Percentiles rank a stretch among this genome's conserved stretches.
These are phyloP conservation scores for Microchirus variegatus DNA, from an alignment of 2,797 vertebrate genomes.

Conservation along the genomic window DNA sequence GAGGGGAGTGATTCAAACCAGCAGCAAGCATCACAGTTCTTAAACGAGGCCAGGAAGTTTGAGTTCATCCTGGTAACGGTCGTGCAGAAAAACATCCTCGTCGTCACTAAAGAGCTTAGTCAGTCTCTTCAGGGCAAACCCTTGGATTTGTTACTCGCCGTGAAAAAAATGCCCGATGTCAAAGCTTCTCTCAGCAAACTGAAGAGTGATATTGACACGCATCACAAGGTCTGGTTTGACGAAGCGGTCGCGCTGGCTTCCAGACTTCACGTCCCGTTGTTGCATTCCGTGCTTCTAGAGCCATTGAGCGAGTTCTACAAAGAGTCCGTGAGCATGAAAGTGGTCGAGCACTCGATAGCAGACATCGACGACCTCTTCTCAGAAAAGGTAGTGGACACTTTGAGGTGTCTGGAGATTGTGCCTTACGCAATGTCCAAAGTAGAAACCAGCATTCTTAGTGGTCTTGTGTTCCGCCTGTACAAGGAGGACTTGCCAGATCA, in stretches of 20 bases:
- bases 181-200: slow-evolving; percentile 69
- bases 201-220: slow-evolving; percentile 66
- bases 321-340: slow-evolving; percentile 71
- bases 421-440: slow-evolving; percentile 86
- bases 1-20: slow-evolving; percentile 55
- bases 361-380: slow-evolving; percentile 80
- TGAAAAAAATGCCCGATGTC: slow-evolving; percentile 71
- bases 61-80: slow-evolving; percentile 81
- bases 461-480: slow-evolving; percentile 75
- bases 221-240: slow-evolving; percentile 82
- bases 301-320: slow-evolving; percentile 81
- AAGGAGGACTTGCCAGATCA: slow-evolving; percentile 82
- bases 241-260: slow-evolving; percentile 76
- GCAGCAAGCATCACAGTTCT: slow-evolving; percentile 71
- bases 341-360: slow-evolving; percentile 73
- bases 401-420: slow-evolving; percentile 86
- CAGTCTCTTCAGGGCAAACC: slow-evolving; percentile 81
- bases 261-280: slow-evolving; percentile 70
- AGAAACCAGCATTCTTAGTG: slow-evolving; percentile 77
- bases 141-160: slow-evolving; percentile 77
- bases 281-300: slow-evolving; percentile 77
- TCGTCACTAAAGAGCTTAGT: slow-evolving; percentile 75
- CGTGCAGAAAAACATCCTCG: slow-evolving; percentile 78
- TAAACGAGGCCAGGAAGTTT: slow-evolving; percentile 74
- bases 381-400: slow-evolving; percentile 75